Evolutionary conservation across 1,140 invertebrate genomes (phyloP).

Genomic region (Agrypnia vestita): DNA sequence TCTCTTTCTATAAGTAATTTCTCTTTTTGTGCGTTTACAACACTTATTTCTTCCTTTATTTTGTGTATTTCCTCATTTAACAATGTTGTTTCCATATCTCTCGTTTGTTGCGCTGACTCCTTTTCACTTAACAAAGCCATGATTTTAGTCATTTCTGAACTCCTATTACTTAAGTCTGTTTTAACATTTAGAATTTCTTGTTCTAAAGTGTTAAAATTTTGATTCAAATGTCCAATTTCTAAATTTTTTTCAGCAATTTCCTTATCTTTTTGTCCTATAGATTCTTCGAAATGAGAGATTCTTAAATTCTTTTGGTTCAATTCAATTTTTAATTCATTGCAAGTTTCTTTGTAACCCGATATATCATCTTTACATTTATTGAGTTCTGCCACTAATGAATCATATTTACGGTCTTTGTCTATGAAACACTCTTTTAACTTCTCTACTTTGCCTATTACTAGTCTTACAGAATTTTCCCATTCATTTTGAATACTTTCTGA

Average conservation of each 20-base stretch:
- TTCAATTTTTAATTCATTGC: background rate
- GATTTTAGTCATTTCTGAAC: background rate
- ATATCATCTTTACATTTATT: background rate
- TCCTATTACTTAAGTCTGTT: background rate
- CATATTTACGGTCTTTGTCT: background rate
- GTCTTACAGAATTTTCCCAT: background rate
- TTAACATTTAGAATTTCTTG: slow-evolving; percentile 8
- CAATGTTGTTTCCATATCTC: slow-evolving; percentile 44
- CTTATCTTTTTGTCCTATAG: background rate
- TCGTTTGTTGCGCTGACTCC: background rate
- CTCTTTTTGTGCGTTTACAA: slow-evolving; percentile 33
- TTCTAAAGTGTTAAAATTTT: background rate
- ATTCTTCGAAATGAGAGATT: background rate
- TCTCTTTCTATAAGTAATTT: slow-evolving; percentile 27
- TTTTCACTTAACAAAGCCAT: background rate
- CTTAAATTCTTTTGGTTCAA: background rate
- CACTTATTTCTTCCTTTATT: slow-evolving; percentile 48
- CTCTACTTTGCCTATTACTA: slow-evolving; percentile 13
- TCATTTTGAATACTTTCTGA: background rate
- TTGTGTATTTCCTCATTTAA: slow-evolving; percentile 61
- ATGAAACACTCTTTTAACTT: slow-evolving; percentile 1
- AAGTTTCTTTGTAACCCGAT: background rate
- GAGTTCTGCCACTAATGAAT: slow-evolving; percentile 14
- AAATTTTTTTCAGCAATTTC: background rate
- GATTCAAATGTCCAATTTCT: background rate